Evolutionary conservation across 2,797 vertebrate species (phyloP), one percentile per base, ranked within the genome.

Genomic region (Poecile montanus): DNA sequence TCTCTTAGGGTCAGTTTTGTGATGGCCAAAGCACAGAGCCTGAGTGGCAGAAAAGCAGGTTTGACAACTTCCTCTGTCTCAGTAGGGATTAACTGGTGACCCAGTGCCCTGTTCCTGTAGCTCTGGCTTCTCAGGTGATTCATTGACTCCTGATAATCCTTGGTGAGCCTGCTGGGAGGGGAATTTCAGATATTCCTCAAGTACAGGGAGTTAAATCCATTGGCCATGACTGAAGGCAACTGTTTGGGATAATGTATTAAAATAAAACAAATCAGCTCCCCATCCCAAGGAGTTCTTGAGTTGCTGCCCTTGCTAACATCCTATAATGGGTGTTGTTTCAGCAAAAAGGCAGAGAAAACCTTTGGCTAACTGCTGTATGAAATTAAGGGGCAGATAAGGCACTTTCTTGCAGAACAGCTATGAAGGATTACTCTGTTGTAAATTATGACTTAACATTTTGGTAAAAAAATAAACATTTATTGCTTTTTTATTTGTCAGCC

Each of bases 381-480:
- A 60, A 71, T 44, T 65, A 79, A 79, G 61, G 42, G 68, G 25
- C 53, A 50, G 61, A 54, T 51, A 45, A 87, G n/a, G 58, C 60
- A 60, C n/a, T 82, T 81, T 13, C 25, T 86, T 38, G 29, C n/a
- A 76, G 71, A 90, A 40, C 20, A 56, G 22, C 47, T 81, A 23
- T 53, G 58, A 79, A 87, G 30, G 50, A 58, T 40, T 19, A 72
- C 4, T 62, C 45, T 61, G 19, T 57, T 53, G 19, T 79, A 56
- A 93, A 76, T 67, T 47, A 82, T 29, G 34, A 25, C 56, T 68
- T 65, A 73, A 38, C 0, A 0, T 79, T 88, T 62, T 44, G n/a
- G 32, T 82, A 53, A 82, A 76, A 68, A 90, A 93, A 50, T 50
- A 73, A 76, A 13, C 34, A 90, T 91, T 67, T 76, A 66, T n/a